phyloP scores from a whole-genome alignment of 2,888 invertebrate species.

The Synanthedon tipuliformis region DNA sequence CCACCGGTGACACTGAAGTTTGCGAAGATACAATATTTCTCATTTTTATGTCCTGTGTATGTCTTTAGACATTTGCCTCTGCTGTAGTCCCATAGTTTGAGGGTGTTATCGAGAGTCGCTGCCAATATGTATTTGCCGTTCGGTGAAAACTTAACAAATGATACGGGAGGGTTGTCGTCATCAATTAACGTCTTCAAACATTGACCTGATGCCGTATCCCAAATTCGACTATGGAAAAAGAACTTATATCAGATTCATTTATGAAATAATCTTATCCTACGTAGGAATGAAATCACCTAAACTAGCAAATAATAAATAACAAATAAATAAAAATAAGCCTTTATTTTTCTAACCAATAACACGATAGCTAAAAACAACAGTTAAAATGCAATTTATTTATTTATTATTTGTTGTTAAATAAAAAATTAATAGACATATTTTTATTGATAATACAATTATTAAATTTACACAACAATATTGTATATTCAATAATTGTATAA shows the following conservation, averaged over 20 bases:
- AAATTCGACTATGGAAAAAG: conserved; percentile 84
- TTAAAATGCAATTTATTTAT: too few species aligned
- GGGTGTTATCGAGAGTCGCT: conserved; percentile 96
- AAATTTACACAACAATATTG: neutral
- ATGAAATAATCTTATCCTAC: too few species aligned
- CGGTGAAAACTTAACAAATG: conserved; percentile 99
- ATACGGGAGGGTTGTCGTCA: conserved; percentile 99
- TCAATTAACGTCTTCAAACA: conserved; percentile 99
- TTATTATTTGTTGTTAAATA: too few species aligned
- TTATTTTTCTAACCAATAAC: too few species aligned
- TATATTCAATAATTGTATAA: neutral
- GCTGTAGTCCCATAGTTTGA: conserved; percentile 99
- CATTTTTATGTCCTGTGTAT: conserved; percentile 98
- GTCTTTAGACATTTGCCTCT: conserved; percentile 99
- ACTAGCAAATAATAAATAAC: too few species aligned
- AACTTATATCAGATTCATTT: neutral
- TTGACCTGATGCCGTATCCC: conserved; percentile 99
- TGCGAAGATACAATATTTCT: conserved; percentile 99
- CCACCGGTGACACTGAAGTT: conserved; percentile 99
- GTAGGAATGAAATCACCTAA: too few species aligned
- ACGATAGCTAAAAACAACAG: too few species aligned
- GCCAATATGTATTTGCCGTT: conserved; percentile 99
- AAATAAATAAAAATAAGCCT: too few species aligned
- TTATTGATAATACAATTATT: too few species aligned
- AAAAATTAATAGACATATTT: too few species aligned